phyloP scores from a whole-genome alignment of 2,888 invertebrate species.

The Calameuta pallipes region DNA sequence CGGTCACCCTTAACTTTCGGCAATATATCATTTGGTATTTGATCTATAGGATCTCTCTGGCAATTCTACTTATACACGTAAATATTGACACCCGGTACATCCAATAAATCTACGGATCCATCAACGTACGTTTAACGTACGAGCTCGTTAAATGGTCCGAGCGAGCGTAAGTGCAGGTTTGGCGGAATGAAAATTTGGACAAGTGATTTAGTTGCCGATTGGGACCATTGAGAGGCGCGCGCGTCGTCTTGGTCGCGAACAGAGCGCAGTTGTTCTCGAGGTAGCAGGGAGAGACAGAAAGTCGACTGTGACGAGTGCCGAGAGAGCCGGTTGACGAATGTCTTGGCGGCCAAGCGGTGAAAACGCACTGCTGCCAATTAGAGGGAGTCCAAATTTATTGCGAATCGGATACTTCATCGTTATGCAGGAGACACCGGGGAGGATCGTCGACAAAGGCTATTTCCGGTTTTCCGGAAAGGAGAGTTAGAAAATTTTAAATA shows the following conservation, averaged over 20 bases:
- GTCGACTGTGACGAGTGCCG: background rate
- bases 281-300: background rate
- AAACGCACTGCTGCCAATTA: conserved; percentile 34
- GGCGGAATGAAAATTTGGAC: background rate
- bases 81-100: background rate
- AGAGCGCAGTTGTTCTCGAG: background rate
- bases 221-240: background rate
- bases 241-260: background rate
- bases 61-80: background rate
- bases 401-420: background rate
- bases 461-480: background rate
- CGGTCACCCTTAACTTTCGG: background rate
- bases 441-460: background rate
- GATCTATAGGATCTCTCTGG: background rate
- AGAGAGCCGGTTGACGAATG: conserved; percentile 33
- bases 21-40: background rate
- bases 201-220: background rate
- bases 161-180: background rate
- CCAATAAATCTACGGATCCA: no score
- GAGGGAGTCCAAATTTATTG: conserved; percentile 35
- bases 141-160: background rate
- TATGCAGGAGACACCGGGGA: no score
- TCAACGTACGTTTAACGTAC: background rate
- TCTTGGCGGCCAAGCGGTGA: conserved; percentile 6
- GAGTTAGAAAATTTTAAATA: background rate